Evolutionary conservation across 2,888 invertebrate genomes (phyloP).

Genomic region (Troides aeacus): DNA sequence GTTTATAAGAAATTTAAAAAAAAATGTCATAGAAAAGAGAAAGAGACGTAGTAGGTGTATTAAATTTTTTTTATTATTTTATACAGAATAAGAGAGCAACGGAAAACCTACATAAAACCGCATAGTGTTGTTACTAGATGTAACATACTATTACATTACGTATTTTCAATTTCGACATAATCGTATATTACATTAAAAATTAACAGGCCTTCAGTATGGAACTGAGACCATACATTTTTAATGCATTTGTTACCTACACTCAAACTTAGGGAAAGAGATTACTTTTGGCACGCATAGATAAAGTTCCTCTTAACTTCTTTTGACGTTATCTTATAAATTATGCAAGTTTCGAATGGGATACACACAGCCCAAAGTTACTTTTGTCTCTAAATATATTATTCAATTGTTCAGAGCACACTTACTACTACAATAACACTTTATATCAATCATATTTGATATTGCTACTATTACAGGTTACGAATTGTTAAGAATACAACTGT

Average conservation of each 20-base stretch:
- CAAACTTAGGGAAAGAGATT: slow-evolving; percentile 37
- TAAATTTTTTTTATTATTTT: too few species aligned
- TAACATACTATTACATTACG: neutral
- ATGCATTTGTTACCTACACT: slow-evolving; percentile 24
- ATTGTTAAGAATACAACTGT: neutral
- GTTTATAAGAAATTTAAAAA: too few species aligned
- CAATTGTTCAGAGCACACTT: neutral
- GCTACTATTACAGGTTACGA: neutral
- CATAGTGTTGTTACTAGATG: neutral
- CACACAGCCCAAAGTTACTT: neutral
- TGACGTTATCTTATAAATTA: slow-evolving; percentile 45
- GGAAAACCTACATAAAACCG: too few species aligned
- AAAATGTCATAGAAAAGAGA: too few species aligned
- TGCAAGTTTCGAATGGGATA: slow-evolving; percentile 44
- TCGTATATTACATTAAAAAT: slow-evolving; percentile 6
- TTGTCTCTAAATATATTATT: neutral
- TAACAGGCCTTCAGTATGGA: neutral
- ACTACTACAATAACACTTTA: neutral
- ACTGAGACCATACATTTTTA: slow-evolving; percentile 23
- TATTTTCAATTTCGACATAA: neutral
- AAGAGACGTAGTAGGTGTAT: too few species aligned
- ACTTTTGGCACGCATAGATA: slow-evolving; percentile 40
- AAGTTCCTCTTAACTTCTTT: slow-evolving; percentile 51
- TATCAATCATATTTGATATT: neutral
- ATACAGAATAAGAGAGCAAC: too few species aligned